Conservation (phyloP, 2,797 vertebrate species). For the Enteromius thamalakanensis region DNA sequence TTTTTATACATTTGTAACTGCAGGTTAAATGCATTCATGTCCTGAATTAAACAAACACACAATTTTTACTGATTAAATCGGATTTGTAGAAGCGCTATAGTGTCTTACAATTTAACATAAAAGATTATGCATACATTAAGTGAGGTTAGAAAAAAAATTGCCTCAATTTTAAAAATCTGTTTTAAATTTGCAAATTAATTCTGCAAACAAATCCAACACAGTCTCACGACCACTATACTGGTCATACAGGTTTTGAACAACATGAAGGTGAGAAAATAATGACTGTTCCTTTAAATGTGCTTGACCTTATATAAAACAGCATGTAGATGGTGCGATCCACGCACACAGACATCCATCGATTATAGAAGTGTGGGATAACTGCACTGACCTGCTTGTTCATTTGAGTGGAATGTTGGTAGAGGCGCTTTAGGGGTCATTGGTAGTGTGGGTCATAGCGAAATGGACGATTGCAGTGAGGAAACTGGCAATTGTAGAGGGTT, state of each 20-base stretch:
- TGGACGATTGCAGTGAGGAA: slow-evolving; percentile 68
- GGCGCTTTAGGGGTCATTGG: slow-evolving; percentile 76
- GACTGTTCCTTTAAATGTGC: slow-evolving; percentile 39
- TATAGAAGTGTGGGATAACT: slow-evolving; percentile 49
- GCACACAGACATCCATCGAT: slow-evolving; percentile 50
- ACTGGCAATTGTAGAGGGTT: slow-evolving; percentile 36
- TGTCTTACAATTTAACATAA: background rate
- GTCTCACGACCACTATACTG: too few species aligned
- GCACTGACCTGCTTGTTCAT: slow-evolving; percentile 77
- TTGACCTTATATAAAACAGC: slow-evolving; percentile 32
- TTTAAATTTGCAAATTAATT: background rate
- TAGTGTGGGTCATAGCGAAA: slow-evolving; percentile 69
- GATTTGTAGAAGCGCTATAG: background rate
- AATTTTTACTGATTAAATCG: background rate
- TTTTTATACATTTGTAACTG: background rate
- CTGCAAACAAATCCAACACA: background rate
- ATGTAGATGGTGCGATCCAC: slow-evolving; percentile 39
- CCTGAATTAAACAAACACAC: background rate
- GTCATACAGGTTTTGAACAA: background rate
- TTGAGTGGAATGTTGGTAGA: slow-evolving; percentile 76
- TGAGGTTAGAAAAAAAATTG: background rate
- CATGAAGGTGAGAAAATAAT: background rate
- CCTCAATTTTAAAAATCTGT: background rate
- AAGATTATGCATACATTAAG: background rate
- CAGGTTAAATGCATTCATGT: background rate